Conservation (phyloP, 2,797 vertebrate species). For the Mormyrops attenuatus region DNA sequence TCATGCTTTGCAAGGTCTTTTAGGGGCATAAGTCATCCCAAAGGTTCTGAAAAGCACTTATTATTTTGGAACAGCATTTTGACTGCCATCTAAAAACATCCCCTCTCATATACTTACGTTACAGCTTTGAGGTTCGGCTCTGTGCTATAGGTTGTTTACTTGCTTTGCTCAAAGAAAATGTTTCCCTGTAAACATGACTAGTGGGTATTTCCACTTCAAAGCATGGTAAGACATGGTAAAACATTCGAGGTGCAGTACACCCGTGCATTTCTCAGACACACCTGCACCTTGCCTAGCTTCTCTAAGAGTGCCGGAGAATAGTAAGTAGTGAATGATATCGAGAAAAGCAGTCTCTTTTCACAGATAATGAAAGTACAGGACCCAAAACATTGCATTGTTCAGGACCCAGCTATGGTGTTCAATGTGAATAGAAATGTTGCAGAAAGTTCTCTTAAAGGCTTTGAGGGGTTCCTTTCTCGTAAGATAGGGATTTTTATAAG, state of each 20-base stretch:
- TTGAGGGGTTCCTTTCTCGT: neutral
- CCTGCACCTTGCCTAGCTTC: neutral
- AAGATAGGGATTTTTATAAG: neutral
- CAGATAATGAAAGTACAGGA: neutral
- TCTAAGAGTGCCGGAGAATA: neutral
- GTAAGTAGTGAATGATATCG: neutral
- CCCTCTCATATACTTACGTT: neutral
- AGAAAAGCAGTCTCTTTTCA: neutral
- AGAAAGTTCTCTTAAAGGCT: neutral
- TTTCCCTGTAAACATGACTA: neutral
- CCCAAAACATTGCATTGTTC: neutral
- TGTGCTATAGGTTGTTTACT: neutral
- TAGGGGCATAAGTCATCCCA: neutral
- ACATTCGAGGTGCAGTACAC: neutral
- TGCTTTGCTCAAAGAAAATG: neutral
- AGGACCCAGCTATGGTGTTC: neutral
- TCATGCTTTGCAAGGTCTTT: neutral
- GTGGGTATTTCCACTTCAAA: slow-evolving; percentile 7
- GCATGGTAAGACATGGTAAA: neutral
- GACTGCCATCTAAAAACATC: neutral
- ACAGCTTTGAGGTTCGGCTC: neutral
- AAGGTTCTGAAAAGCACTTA: neutral
- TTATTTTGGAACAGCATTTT: neutral
- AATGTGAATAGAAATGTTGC: neutral
- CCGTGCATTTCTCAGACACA: neutral